Evolutionary conservation across 2,113 vertebrate genomes (phyloP).

Genomic region (Marmota flaviventris): DNA sequence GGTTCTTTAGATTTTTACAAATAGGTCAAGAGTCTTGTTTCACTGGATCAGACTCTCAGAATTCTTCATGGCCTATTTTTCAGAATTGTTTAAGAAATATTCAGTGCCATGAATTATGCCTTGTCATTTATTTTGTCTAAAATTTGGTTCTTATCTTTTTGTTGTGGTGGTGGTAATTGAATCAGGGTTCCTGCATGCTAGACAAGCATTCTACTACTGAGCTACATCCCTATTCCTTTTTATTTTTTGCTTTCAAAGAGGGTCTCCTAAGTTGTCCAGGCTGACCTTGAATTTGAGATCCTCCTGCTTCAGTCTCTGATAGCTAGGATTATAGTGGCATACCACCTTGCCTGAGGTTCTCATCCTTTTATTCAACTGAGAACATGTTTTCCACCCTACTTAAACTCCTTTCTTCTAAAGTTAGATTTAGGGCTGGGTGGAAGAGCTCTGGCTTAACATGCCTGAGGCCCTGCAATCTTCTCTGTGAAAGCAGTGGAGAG

Average conservation of each 20-base stretch:
- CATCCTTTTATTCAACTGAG: not conserved
- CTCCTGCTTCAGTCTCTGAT: not conserved
- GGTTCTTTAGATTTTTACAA: slow-evolving; percentile 32
- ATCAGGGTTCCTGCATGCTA: not conserved
- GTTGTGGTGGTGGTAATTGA: not conserved
- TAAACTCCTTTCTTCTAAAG: slow-evolving; percentile 30
- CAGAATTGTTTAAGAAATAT: slow-evolving; percentile 39
- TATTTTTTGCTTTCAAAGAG: not conserved
- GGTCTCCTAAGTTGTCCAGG: not conserved
- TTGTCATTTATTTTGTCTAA: not conserved
- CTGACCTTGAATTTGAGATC: not conserved
- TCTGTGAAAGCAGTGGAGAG: not conserved
- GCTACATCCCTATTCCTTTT: not conserved
- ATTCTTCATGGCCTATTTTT: not conserved
- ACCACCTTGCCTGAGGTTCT: not conserved
- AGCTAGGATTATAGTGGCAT: not conserved
- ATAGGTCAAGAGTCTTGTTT: slow-evolving; percentile 33
- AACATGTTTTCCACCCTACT: not conserved
- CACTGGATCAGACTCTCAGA: not conserved
- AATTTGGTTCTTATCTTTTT: not conserved
- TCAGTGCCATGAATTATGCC: not conserved
- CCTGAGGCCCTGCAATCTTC: not conserved
- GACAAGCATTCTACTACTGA: not conserved
- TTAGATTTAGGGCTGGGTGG: not conserved
- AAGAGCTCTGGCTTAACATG: not conserved